These are phyloP conservation scores for Cosmopolites sordidus DNA, from an alignment of 2,888 invertebrate genomes.

Conservation along the genomic window DNA sequence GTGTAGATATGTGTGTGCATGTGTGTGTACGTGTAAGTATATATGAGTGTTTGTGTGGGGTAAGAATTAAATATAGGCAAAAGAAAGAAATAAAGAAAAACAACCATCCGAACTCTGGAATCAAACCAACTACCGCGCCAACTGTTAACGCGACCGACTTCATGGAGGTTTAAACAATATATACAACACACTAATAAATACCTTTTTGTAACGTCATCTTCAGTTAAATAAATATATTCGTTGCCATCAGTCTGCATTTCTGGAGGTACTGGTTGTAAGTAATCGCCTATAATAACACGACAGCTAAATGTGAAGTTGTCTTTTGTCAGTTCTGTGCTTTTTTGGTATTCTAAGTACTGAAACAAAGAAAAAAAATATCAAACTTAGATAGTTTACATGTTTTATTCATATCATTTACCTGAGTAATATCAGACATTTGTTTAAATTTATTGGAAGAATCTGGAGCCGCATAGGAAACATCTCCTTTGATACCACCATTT, in stretches of 20 bases:
- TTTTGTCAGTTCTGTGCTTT: conserved; percentile 62
- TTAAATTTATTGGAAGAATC: conserved; percentile 58
- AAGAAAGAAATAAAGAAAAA: too few relatives aligned
- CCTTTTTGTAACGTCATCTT: conserved; percentile 77
- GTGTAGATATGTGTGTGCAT: too few relatives aligned
- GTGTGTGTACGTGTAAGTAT: too few relatives aligned
- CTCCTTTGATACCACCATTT: conserved; percentile 85
- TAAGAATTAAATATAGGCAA: too few relatives aligned
- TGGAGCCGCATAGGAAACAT: conserved; percentile 82
- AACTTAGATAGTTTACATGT: background rate
- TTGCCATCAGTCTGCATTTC: conserved; percentile 60
- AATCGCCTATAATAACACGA: conserved; percentile 84
- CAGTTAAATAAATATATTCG: conserved; percentile 72
- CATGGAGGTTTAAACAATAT: too few relatives aligned
- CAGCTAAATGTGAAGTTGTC: conserved; percentile 93
- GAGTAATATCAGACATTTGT: conserved; percentile 61
- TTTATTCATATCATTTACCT: conserved; percentile 47
- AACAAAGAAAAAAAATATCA: background rate
- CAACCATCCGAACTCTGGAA: too few relatives aligned
- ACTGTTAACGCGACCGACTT: too few relatives aligned
- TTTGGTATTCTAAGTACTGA: conserved; percentile 67
- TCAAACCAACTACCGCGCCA: too few relatives aligned
- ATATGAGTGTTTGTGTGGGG: too few relatives aligned
- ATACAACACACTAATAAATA: too few relatives aligned
- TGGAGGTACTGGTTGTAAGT: conserved; percentile 71